Percentiles rank a stretch among this genome's conserved stretches.
phyloP scores from a whole-genome alignment of 2,888 invertebrate genomes.

The Agrilus mali region DNA sequence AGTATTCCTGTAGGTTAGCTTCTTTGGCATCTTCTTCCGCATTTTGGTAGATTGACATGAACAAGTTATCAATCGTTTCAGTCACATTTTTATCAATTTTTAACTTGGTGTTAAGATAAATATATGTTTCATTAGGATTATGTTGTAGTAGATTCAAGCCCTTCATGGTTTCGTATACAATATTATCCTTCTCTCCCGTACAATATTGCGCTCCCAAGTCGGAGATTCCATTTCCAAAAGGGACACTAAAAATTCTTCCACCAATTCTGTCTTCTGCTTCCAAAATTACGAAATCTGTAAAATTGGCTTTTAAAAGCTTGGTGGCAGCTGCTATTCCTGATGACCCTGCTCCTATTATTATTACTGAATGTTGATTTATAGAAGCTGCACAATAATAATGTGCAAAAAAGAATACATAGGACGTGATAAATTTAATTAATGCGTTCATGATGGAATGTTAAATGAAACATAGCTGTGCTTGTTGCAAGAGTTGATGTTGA shows the following conservation, averaged over 20 bases:
- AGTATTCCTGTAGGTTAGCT: constrained; percentile 5
- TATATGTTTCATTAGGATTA: neutral
- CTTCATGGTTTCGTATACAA: constrained; percentile 25
- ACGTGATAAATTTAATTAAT: no score
- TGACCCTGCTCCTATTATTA: constrained; percentile 15
- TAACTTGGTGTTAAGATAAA: neutral
- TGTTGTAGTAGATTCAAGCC: constrained; percentile 21
- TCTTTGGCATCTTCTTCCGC: neutral
- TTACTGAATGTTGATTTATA: constrained; percentile 3
- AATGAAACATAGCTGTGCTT: no score
- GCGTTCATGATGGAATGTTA: no score
- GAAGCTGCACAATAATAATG: neutral
- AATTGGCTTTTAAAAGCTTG: constrained; percentile 33
- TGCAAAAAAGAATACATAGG: neutral
- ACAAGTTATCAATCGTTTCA: constrained; percentile 5
- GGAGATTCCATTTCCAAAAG: constrained; percentile 14
- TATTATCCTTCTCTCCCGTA: constrained; percentile 25
- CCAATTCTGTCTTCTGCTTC: constrained; percentile 31
- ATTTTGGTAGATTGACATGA: constrained; percentile 6
- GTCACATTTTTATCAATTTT: constrained; percentile 3
- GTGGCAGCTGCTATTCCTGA: constrained; percentile 41
- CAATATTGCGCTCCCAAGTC: constrained; percentile 29
- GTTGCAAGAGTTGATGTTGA: no score
- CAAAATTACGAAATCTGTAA: constrained; percentile 34
- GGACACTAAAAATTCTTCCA: constrained; percentile 22